phyloP scores from a whole-genome alignment of 1,140 invertebrate genomes.

The Pseudomyrmex gracilis region DNA sequence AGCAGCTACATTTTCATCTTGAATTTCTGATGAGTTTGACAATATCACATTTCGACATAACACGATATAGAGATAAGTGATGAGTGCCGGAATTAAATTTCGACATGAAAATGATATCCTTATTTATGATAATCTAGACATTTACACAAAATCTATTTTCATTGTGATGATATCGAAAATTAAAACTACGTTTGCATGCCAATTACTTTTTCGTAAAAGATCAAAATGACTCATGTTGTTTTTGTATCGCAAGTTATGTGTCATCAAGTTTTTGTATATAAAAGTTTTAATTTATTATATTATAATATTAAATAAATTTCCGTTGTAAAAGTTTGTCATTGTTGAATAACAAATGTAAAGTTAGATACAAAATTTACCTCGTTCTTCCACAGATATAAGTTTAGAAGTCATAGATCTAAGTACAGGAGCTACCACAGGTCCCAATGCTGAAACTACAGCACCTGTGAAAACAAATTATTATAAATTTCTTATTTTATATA shows the following conservation, averaged over 20 bases:
- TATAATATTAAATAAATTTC: too few relatives aligned
- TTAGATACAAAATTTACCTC: conserved; percentile 85
- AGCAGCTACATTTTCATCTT: too few relatives aligned
- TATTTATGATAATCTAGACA: background rate
- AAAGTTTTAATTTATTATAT: too few relatives aligned
- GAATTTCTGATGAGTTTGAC: too few relatives aligned
- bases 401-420: conserved; percentile 92
- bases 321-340: too few relatives aligned
- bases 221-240: too few relatives aligned
- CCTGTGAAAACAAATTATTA: conserved; percentile 80
- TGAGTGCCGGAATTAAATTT: background rate
- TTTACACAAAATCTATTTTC: background rate
- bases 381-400: conserved; percentile 88
- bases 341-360: background rate
- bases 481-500: background rate
- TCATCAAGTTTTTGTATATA: too few relatives aligned
- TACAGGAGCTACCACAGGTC: conserved; percentile 90
- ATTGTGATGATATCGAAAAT: background rate
- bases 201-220: too few relatives aligned
- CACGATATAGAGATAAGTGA: too few relatives aligned
- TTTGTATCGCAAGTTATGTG: too few relatives aligned
- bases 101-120: too few relatives aligned
- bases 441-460: conserved; percentile 88
- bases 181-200: background rate
- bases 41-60: too few relatives aligned